Evolutionary conservation across 2,797 vertebrate genomes (phyloP).

Genomic region (Poeciliopsis paucimaculata): DNA sequence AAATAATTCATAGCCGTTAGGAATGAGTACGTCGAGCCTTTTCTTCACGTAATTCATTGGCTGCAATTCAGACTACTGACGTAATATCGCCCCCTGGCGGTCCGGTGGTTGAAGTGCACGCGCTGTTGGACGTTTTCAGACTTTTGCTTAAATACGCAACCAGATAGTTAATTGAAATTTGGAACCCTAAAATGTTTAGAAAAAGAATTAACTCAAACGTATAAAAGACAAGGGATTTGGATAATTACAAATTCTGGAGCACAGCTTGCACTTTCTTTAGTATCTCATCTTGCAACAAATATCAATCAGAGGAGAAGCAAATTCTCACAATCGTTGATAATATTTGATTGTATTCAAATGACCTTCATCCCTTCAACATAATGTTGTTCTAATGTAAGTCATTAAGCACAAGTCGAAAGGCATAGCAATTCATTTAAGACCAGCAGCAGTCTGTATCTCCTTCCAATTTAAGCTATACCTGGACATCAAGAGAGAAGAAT

Average conservation of each 20-base stretch:
- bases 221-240: neutral
- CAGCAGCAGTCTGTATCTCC: neutral
- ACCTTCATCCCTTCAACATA: neutral
- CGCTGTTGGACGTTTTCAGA: neutral
- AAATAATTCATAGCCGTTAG: neutral
- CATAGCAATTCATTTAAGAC: neutral
- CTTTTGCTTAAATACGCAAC: neutral
- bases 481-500: neutral
- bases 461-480: neutral
- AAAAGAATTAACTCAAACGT: neutral
- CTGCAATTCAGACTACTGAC: no score
- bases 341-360: neutral
- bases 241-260: neutral
- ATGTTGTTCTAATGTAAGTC: neutral
- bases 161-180: neutral
- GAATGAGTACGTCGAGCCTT: no score
- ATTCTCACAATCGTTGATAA: neutral
- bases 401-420: neutral
- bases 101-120: neutral
- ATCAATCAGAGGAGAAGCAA: neutral
- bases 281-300: neutral
- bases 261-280: neutral
- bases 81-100: neutral
- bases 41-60: neutral
- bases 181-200: neutral